Base-by-base conservation (phyloP, 23 tunicate genomes). In the Botrylloides violaceus region DNA sequence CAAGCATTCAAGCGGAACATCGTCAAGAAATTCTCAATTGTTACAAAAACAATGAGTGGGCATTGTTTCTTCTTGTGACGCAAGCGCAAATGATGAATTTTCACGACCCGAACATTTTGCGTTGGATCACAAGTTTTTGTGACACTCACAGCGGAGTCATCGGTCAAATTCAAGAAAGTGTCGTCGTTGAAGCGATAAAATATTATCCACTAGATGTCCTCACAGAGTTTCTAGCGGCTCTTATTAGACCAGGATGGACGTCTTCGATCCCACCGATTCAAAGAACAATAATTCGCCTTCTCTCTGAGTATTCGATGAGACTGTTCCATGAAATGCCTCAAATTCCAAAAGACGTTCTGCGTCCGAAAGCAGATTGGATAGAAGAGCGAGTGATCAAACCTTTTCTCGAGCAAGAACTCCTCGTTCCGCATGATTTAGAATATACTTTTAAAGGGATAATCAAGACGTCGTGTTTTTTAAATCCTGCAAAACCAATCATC, bases 41-140 rank as follows among this genome's bases (percentile, higher is more conserved):
- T 3, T 85, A 74, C 58, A 66, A 81, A 87, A 81, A 77, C 48
- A 88, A 88, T 43, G 87, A 81, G 32, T 88, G 96, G 96, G 96
- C 79, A 21, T 43, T 88, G n/a, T 88, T 81, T 49, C 72, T 81
- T 56, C 61, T 88, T 39, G 66, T 88, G 39, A 47, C 96, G 30
- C 96, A 88, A 82, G 79, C 87, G 3, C 36, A 60, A 9, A n/a
- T 87, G 50, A 34, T 87, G 65, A 64, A 68, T 24, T 61, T 26
- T 65, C 81, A 84, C 18, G 58, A 64, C 28, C 75, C 50, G 36
- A 23, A 24, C 9, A 36, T 87, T 3, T 56, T 87, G 2, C 32
- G 24, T 2, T 87, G 95, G 95, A 34, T 87, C 28, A 81, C 84
- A 3, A 66, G 70, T n/a, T 70, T 55, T 49, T 73, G 71, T 49